Percentiles rank a stretch among this genome's conserved stretches.
These are phyloP conservation scores for Terrapene triunguis DNA, from an alignment of 2,113 vertebrate genomes.

Conservation along the genomic window DNA sequence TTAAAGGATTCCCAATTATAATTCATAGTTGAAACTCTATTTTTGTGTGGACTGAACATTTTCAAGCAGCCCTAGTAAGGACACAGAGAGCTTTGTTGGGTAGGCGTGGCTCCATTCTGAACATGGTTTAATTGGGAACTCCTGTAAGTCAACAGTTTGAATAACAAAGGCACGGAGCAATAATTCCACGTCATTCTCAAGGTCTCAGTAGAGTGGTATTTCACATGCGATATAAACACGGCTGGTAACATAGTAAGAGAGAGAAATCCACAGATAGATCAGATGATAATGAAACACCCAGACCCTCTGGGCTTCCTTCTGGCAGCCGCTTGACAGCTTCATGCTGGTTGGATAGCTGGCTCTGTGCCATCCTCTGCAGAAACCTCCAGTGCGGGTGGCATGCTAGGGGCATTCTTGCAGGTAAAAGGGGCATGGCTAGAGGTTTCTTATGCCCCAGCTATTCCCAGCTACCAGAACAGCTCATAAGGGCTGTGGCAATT, in stretches of 20 bases:
- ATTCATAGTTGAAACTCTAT: too few relatives aligned
- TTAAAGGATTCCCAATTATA: too few relatives aligned
- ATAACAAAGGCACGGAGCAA: too few relatives aligned
- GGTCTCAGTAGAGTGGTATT: neutral
- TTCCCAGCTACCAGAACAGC: neutral
- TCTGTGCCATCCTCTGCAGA: neutral
- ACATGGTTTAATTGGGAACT: too few relatives aligned
- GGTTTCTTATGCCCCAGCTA: neutral
- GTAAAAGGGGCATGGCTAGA: neutral
- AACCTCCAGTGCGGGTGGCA: slow-evolving; percentile 22
- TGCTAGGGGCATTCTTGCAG: slow-evolving; percentile 31
- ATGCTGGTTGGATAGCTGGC: neutral
- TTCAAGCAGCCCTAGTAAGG: too few relatives aligned
- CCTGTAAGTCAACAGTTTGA: too few relatives aligned
- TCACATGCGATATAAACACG: slow-evolving; percentile 28
- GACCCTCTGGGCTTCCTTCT: slow-evolving; percentile 21
- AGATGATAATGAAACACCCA: slow-evolving; percentile 33
- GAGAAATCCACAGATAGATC: slow-evolving; percentile 3
- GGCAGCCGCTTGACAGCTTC: slow-evolving; percentile 5
- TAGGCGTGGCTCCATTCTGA: too few relatives aligned
- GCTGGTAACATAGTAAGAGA: neutral
- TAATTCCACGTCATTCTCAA: neutral
- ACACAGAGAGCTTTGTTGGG: too few relatives aligned
- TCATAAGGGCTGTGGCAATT: neutral
- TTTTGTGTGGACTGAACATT: too few relatives aligned